Base-by-base conservation (phyloP, 1,140 invertebrate species). In the Sinella curviseta region DNA sequence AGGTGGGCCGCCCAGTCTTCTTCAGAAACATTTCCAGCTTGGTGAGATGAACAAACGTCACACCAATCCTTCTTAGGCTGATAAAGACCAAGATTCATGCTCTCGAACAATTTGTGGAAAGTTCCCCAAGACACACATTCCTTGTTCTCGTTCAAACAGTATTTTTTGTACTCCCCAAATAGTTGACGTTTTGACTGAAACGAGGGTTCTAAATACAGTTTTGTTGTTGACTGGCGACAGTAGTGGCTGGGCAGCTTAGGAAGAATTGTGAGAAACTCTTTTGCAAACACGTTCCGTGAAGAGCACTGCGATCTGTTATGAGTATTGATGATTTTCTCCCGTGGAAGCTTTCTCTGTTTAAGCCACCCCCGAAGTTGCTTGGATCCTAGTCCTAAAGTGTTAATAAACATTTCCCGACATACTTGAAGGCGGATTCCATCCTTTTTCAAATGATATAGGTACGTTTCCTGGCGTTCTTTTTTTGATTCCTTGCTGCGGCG, bases 171-270 rank as follows among this genome's bases (percentile, higher is more conserved):
- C 34, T 76, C 24, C 39, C 67, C 28, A 33, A 54, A 80, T 20
- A 81, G 35, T 35, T 79, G 39, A 16, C 55, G 30, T 57, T 80
- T 67, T 26, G 65, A 76, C 28, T 74, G 57, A 57, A 82, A 76
- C 1, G 36, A 60, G 1, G 77, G 77, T 35, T 83, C 80, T 20
- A 83, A 54, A 30, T 82, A 82, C 16, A 74, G 35, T 57, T 82
- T 79, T 3, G 0, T 74, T 2, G 31, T 82, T 48, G 16, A 35
- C 17, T 67, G 75, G 1, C 82, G 30, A 55, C 80, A 80, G 74
- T 83, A 83, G 67, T 83, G 82, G 31, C 80, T 80, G 30, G 60
- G 74, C 17, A 82, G 20, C 60, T 81, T 83, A 30, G 82, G 80
- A n/a, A n/a, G n/a, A n/a, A n/a, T n/a, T n/a, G n/a, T n/a, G n/a